These are phyloP conservation scores for Heliocidaris erythrogramma DNA, from an alignment of 35 echinoderm and acorn worm genomes.

Conservation along the genomic window DNA sequence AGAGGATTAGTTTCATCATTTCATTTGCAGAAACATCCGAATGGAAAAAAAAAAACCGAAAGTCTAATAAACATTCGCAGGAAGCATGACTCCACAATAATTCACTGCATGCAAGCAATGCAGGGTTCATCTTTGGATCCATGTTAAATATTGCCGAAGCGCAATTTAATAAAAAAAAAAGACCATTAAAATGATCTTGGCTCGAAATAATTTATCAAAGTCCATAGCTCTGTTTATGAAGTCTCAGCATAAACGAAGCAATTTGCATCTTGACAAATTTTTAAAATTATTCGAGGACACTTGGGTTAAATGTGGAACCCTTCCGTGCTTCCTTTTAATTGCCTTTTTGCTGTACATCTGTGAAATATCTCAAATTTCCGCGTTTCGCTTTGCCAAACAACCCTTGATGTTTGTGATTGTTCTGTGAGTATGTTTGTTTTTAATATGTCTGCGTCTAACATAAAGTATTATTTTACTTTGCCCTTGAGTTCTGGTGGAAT, in stretches of 20 bases:
- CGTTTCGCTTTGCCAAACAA: background rate
- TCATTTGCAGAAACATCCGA: no score
- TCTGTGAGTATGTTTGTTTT: conserved; percentile 4
- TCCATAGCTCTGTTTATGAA: background rate
- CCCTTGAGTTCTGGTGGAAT: background rate
- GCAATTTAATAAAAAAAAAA: no score
- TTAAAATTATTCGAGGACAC: background rate
- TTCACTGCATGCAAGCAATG: no score
- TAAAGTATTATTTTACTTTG: background rate
- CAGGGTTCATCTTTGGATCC: no score
- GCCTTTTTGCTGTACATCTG: background rate
- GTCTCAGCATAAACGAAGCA: background rate
- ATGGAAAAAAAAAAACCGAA: no score
- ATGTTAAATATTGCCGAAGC: no score
- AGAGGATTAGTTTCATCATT: no score
- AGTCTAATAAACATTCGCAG: no score
- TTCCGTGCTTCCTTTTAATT: background rate
- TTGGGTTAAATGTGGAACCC: background rate
- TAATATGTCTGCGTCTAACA: background rate
- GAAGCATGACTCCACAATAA: no score
- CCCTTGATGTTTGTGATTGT: background rate
- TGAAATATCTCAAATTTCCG: background rate
- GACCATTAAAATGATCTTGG: background rate
- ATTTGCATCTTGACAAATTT: background rate
- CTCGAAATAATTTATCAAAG: background rate